Percentiles rank a stretch among this genome's conserved stretches.
These are phyloP conservation scores for Stratiomys singularior DNA, from an alignment of 2,888 invertebrate genomes.

Conservation along the genomic window DNA sequence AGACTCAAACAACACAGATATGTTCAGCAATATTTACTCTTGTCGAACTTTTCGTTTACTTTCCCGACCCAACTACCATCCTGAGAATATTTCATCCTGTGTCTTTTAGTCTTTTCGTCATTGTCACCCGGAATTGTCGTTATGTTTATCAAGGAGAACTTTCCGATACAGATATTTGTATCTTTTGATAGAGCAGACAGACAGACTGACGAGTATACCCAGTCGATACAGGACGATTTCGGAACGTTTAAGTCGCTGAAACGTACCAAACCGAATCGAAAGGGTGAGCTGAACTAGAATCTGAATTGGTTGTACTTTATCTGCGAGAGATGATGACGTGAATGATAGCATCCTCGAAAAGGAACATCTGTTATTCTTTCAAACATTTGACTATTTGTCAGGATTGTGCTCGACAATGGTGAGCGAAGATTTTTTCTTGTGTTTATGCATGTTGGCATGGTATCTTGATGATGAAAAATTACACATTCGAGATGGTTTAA, in stretches of 20 bases:
- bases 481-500: not conserved
- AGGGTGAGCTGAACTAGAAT: no score
- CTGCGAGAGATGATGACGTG: no score
- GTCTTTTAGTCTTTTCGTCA: not conserved
- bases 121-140: not conserved
- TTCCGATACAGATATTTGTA: not conserved
- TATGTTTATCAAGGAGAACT: not conserved
- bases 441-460: not conserved
- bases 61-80: not conserved
- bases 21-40: not conserved
- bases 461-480: not conserved
- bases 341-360: not conserved
- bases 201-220: no score
- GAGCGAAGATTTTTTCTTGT: not conserved
- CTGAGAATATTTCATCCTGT: not conserved
- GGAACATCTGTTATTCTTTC: not conserved
- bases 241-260: no score
- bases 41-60: not conserved
- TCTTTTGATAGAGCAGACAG: no score
- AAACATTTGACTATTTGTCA: constrained; percentile 11
- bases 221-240: no score
- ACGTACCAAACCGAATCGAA: no score
- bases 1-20: no score
- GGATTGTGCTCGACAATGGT: not conserved
- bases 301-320: no score